These are phyloP conservation scores for Selenia dentaria DNA, from an alignment of 2,888 invertebrate species.

Conservation along the genomic window DNA sequence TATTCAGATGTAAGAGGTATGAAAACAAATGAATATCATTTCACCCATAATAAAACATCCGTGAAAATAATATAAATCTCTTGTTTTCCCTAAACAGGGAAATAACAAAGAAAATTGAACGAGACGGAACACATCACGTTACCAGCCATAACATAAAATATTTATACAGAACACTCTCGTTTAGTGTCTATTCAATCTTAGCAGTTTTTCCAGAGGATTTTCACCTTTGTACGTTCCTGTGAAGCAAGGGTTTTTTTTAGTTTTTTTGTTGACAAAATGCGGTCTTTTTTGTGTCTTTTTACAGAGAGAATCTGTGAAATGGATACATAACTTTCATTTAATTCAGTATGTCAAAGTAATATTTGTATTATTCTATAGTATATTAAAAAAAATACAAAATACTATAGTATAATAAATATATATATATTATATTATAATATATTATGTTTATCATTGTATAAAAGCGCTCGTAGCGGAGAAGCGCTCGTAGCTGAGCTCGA, in stretches of 20 bases:
- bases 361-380: too few relatives aligned
- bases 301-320: background rate
- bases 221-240: constrained; percentile 44
- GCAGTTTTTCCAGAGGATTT: constrained; percentile 39
- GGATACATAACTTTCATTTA: background rate
- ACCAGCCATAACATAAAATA: constrained; percentile 42
- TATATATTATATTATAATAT: too few relatives aligned
- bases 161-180: constrained; percentile 43
- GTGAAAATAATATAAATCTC: constrained; percentile 28
- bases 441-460: too few relatives aligned
- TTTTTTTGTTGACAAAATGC: constrained; percentile 50
- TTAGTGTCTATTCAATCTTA: constrained; percentile 21
- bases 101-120: constrained; percentile 34
- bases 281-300: constrained; percentile 34
- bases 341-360: too few relatives aligned
- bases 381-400: too few relatives aligned
- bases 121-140: constrained; percentile 38
- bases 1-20: constrained; percentile 13
- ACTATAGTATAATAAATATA: too few relatives aligned
- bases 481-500: too few relatives aligned
- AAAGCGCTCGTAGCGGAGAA: too few relatives aligned
- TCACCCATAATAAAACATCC: constrained; percentile 30
- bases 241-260: constrained; percentile 36
- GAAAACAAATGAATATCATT: constrained; percentile 24
- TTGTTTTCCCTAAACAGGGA: constrained; percentile 32